Evolutionary conservation across 2,113 vertebrate genomes (phyloP), one percentile per base, ranked within the genome.

Genomic region (Prinia subflava): DNA sequence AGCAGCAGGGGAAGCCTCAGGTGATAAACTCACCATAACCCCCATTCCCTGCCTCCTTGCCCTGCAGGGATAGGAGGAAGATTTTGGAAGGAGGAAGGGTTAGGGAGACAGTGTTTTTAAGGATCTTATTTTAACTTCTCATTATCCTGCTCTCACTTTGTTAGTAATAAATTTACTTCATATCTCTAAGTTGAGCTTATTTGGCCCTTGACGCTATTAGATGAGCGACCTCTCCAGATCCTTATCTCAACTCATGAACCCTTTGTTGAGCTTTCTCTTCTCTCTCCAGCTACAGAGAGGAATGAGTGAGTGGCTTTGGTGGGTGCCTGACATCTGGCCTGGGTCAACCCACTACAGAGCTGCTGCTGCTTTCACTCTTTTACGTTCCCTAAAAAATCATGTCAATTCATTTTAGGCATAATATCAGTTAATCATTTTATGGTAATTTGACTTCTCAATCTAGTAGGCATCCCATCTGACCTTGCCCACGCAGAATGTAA

Each of bases 1-100:
- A 74, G 69, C 12, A 47, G 15, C 0, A 2, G 30, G 15, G 49
- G 24, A 57, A 41, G 30, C 30, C 8, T 20, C 0, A 0, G 16
- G 15, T 49, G 23, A 75, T 24, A 33, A 30, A 57, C 19, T 25
- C 20, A 65, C 30, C 30, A 41, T 6, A 7, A 30, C 4, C 8
- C 15, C 10, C 30, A 41, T 30, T 35, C 5, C 7, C 13, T 65
- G 15, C 10, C 42, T 65, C 15, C 42, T 30, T n/a, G 30, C 3
- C 3, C 42, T 30, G 15, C 60, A 41, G 42, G 10, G n/a, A 19
- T 39, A 41, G 50, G 24, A 47, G 20, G 15, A 30, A 56, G 23
- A 47, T 6, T 35, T 75, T n/a, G 50, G 19, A 24, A 75, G 30
- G 42, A 75, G 30, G 30, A 15, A 57, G 12, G 13, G 10, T 24